Conservation (phyloP, 2,888 invertebrate species). For the Trachelus stipa region DNA sequence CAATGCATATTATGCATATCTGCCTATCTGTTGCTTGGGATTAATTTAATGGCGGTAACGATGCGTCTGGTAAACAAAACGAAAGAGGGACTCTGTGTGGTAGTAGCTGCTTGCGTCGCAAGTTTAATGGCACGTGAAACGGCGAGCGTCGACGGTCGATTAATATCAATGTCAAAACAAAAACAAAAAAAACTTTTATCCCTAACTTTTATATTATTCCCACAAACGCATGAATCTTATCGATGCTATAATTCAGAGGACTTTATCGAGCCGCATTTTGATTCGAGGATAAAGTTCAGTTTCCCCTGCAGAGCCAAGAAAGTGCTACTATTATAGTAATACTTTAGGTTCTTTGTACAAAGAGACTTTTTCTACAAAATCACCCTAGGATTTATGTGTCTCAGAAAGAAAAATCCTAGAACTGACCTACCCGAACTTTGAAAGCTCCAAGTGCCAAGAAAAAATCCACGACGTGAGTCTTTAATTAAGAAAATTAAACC, state of each 20-base stretch:
- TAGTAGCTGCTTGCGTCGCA: not conserved
- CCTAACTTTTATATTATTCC: not conserved
- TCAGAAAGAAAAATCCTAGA: not conserved
- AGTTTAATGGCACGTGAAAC: not conserved
- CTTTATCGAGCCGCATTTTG: too few relatives aligned
- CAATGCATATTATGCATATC: conserved; percentile 4
- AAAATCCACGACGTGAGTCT: not conserved
- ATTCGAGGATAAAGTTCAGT: too few relatives aligned
- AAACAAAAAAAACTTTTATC: not conserved
- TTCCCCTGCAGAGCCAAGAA: too few relatives aligned
- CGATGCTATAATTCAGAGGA: too few relatives aligned
- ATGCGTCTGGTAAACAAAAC: conserved; percentile 18
- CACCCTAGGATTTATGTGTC: not conserved
- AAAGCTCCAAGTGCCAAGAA: not conserved
- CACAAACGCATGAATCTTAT: too few relatives aligned
- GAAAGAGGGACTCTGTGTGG: conserved; percentile 14
- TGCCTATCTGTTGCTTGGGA: conserved; percentile 40
- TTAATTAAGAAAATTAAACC: not conserved
- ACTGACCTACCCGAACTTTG: not conserved
- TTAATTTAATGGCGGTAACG: conserved; percentile 43
- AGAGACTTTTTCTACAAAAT: not conserved
- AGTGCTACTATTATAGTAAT: too few relatives aligned
- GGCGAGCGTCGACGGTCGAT: not conserved
- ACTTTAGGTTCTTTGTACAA: too few relatives aligned
- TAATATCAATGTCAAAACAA: not conserved